Base-by-base conservation (phyloP, 2,113 vertebrate species). In the Tinamus guttatus region DNA sequence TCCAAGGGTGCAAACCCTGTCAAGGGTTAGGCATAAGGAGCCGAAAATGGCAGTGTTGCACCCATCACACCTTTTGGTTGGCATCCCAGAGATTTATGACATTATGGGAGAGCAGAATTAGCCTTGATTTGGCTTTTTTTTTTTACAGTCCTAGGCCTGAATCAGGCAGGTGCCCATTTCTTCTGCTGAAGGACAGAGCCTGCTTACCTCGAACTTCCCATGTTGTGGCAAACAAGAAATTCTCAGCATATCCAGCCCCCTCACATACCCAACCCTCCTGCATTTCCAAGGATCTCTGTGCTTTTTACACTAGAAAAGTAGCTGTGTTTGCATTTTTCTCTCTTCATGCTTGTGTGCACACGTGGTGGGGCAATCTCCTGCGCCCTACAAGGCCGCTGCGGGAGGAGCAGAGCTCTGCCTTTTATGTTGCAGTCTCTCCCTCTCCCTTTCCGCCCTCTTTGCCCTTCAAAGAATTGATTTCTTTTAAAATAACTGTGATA, bases 381-480 rank as follows among this genome's bases (percentile, higher is more conserved):
- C 45, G 85, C 81, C 80, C 25, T 34, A 36, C 41, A 38, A 95
- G 90, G 89, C 86, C 83, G 81, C 68, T 65, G 89, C 87, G 67
- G 52, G 65, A 24, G 65, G 62, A 65, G 16, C 34, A 49, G 32
- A 47, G 15, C 43, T 69, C 9, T 54, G 60, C 52, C 45, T 52
- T 74, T 89, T 70, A 51, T 87, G 8, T 83, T 78, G 32, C 71
- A 60, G 32, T 21, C 70, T 62, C 59, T 65, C n/a, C n/a, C 74
- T 71, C 67, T 40, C 16, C 28, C 54, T 58, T 58, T 58, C 93
- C 89, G 94, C 77, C 76, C 81, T 94, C 95, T 97, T 95, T 20
- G 94, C 96, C 98, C 98, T 98, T 98, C 97, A 96, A 92, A 90
- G 21, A 95, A 98, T 98, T 96, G 98, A 98, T 98, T 98, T 96